Percentiles rank a stretch among this genome's conserved stretches.
These are phyloP conservation scores for Cetonia aurata DNA, from an alignment of 2,888 invertebrate species.

Conservation along the genomic window DNA sequence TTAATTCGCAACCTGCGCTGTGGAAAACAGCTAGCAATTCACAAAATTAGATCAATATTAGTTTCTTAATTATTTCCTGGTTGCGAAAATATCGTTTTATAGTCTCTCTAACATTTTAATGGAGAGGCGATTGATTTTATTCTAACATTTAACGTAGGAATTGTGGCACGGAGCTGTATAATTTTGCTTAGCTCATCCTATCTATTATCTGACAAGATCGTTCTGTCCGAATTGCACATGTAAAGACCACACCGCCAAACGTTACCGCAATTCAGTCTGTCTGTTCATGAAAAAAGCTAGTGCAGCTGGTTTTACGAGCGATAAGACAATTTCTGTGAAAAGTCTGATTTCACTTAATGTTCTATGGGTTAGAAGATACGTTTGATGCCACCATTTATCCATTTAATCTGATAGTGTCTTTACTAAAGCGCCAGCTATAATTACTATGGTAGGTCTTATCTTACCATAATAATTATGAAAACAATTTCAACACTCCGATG, in stretches of 20 bases:
- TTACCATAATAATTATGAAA: no score
- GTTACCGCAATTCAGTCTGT: conserved; percentile 23
- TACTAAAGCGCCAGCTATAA: no score
- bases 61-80: neutral
- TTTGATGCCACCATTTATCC: neutral
- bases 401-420: no score
- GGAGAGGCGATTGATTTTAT: neutral
- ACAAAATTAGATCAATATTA: neutral
- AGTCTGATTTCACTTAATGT: no score
- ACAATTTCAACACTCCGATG: no score
- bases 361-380: neutral
- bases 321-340: conserved; percentile 25
- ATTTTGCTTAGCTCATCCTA: conserved; percentile 37
- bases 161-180: conserved; percentile 4
- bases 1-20: neutral
- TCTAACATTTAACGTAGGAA: neutral
- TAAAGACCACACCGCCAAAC: conserved; percentile 35
- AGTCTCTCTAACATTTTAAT: neutral
- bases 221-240: conserved; percentile 31
- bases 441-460: no score
- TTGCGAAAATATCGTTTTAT: neutral
- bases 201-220: conserved; percentile 37
- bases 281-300: conserved; percentile 29
- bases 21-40: neutral
- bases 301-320: conserved; percentile 34